Evolutionary conservation across 1,140 invertebrate genomes (phyloP), one percentile per base, ranked within the genome.

Genomic region (Ridgeia piscesae): DNA sequence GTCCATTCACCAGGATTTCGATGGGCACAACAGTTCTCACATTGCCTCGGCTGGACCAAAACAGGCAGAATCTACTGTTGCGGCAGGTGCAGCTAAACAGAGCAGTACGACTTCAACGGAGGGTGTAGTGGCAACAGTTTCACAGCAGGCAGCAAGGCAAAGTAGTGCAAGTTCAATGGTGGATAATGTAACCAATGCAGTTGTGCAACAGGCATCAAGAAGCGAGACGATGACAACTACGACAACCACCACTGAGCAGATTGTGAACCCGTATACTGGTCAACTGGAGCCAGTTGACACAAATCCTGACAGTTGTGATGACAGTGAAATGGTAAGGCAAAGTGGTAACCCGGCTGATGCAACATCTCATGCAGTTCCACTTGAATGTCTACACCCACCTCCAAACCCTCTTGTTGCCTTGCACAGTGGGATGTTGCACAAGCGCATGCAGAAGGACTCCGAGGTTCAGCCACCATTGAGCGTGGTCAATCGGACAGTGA

Each of bases 181-280:
- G 31, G 34, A 33, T 21, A 42, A 34, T 31, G 88, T 35, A 58
- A 77, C 35, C 92, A 31, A 17, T 34, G 91, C 35, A 33, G 35
- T 88, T 91, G 33, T 50, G 90, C 91, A 35, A n/a, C n/a, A 89
- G 35, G 92, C 27, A 6, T 48, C 35, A 27, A 91, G 42, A 33
- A 34, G 11, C 77, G 33, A 33, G 89, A 92, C 33, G 8, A n/a
- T 31, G 6, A 34, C 91, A 88, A 34, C 91, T 27, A 33, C 91
- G 89, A 89, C 34, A 21, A 91, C 34, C 33, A 92, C 48, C 35
- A 50, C 92, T 92, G 35, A 98, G 94, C 98, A 98, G 96, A 97
- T 98, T 2, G 98, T 98, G 50, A 99, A 98, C 96, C 98, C 98
- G 6, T 96, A 98, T 93, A 98, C 98, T 8, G 98, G 98, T 27